A percentile compares a stretch with the other conserved stretches of the same genome.
Conservation (phyloP, 2,888 invertebrate species). For the Cantharis lateralis region DNA sequence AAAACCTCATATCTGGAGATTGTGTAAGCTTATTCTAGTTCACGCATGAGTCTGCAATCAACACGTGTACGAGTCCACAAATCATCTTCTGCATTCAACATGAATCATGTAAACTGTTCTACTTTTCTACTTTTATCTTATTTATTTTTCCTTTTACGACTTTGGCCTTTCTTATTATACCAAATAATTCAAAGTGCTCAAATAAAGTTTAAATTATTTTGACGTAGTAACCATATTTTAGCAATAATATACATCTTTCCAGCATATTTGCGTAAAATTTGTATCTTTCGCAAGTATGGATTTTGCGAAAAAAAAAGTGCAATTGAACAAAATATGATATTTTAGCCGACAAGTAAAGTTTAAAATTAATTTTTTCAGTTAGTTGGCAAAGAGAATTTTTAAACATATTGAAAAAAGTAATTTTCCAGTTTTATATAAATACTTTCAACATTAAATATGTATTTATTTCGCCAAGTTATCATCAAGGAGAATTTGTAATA, state of each 20-base stretch:
- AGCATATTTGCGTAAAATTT: background rate
- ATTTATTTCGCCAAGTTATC: background rate
- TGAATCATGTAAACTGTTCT: conserved; percentile 32
- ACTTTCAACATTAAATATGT: background rate
- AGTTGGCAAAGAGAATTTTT: background rate
- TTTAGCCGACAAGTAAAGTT: background rate
- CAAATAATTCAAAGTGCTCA: background rate
- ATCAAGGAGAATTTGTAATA: background rate
- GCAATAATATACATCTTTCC: background rate
- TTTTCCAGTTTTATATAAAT: background rate
- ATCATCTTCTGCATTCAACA: conserved; percentile 29
- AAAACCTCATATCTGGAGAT: conserved; percentile 41
- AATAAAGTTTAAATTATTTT: background rate
- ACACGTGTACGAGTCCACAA: conserved; percentile 32
- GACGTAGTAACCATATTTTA: background rate
- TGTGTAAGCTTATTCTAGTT: conserved; percentile 37
- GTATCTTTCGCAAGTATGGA: background rate
- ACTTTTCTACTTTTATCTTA: conserved; percentile 29
- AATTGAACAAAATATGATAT: background rate
- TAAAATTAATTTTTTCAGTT: background rate
- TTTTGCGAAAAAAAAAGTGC: background rate
- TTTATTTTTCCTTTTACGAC: conserved; percentile 11
- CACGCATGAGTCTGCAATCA: conserved; percentile 38
- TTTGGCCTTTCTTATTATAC: background rate
- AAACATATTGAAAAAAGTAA: background rate